Base-by-base conservation (phyloP, 2,888 invertebrate genomes). In the Idaea dimidiata region DNA sequence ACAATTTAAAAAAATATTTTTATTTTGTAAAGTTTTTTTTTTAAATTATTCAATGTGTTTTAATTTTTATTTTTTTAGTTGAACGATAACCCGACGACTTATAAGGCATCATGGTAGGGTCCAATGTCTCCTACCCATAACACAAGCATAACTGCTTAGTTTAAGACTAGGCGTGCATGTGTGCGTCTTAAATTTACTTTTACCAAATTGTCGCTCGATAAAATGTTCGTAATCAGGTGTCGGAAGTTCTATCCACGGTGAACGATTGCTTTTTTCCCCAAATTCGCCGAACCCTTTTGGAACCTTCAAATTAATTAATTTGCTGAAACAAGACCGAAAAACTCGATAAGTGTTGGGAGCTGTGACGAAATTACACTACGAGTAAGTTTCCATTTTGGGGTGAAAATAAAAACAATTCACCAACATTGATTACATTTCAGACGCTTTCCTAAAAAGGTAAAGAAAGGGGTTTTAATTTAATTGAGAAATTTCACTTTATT, bases 301-400 rank as follows among this genome's bases (percentile, higher is more conserved):
- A 63, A 66, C 70, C 73, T 74, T 65, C 61, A 68, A 74, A 78
- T 78, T 80, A 79, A 80, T 80, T 80, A 79, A 79, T 79, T 79
- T 76, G 72, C 65, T 61, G 69, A 70, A 75, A 75, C 76, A 75
- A 71, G 65, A 66, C 57, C 62, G 61, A 71, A 80, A 76, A 76
- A 76, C 70, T 72, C 66, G 64, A 70, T 65, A 67, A 73, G 67
- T 63, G 68, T 66, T 59, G 65, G 69, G 68, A 73, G 65, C 57
- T 68, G 72, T 71, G 79, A 72, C 72, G 61, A 63, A 71, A 66
- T 70, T 69, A 69, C 72, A 69, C 56, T 62, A 24, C 24, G 24
- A 24, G 24, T 24, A 65, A 57, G 68, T 62, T 43, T 43, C 65
- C 61, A 62, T 43, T 66, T 64, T 65, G 63, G 58, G 63, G 57